Base-by-base conservation (phyloP, 2,113 vertebrate species). In the Oxyruncus cristatus region DNA sequence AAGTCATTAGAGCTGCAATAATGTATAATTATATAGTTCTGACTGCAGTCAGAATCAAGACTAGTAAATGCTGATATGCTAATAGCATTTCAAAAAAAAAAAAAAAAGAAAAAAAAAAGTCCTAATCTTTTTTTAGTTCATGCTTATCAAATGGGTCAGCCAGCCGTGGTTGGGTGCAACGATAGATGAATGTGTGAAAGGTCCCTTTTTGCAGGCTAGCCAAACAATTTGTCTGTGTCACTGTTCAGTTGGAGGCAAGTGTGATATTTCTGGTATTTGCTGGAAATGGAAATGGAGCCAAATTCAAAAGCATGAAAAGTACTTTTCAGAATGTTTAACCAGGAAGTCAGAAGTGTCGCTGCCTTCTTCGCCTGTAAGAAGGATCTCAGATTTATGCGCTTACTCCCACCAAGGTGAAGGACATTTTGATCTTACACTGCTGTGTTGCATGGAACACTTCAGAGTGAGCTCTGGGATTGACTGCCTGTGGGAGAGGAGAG, bases 41-140 rank as follows among this genome's bases (percentile, higher is more conserved):
- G 91, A 87, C 61, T 93, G 70, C 74, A 91, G 77, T 85, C 28
- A 85, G 73, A 91, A 93, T 93, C 52, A 82, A 94, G 81, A 85
- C 62, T 65, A 76, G 56, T 65, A 89, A 93, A 61, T 91, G 70
- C 70, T 78, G 41, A 35, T 87, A 49, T 42, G 39, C 39, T 81
- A 84, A 91, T 21, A 87, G 56, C 65, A 71, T 67, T 77, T 35
- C 47, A 33, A 42, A 81, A 52, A 67, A 15, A 27, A 70, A 55
- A 46, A 44, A 44, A 49, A 22, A 46, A 10, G 15, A 6, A 13
- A 10, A 27, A 49, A 52, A 70, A 44, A 28, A 50, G 7, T 35
- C 35, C 11, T 66, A 26, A 9, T 26, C 24, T 53, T 77, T 67
- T 77, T 83, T 81, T 78, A 18, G 26, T 72, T 68, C 11, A 32